phyloP scores from a whole-genome alignment of 2,888 invertebrate species.

The Watsonalla binaria region DNA sequence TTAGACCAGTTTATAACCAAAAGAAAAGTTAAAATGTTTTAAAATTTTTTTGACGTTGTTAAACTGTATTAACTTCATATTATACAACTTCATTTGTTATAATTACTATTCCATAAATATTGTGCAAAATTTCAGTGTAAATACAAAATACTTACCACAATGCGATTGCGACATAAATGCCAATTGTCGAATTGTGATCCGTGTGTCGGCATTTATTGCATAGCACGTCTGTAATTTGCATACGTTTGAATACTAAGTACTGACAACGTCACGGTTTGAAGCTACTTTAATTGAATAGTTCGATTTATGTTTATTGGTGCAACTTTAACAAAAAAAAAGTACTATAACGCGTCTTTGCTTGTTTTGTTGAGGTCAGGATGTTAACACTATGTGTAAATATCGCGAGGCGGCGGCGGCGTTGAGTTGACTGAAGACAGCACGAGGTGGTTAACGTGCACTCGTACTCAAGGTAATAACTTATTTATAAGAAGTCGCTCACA shows the following conservation, averaged over 20 bases:
- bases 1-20: too few species aligned
- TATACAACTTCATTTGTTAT: background rate
- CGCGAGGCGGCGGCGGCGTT: slow-evolving; percentile 11
- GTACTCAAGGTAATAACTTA: slow-evolving; percentile 49
- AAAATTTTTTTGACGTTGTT: too few species aligned
- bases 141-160: slow-evolving; percentile 34
- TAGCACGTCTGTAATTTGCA: slow-evolving; percentile 77
- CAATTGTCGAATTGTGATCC: slow-evolving; percentile 77
- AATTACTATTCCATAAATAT: background rate
- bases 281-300: slow-evolving; percentile 75
- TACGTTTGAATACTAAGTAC: slow-evolving; percentile 77
- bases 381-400: slow-evolving; percentile 4
- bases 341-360: background rate
- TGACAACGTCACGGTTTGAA: slow-evolving; percentile 63
- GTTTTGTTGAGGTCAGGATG: background rate
- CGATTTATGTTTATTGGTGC: slow-evolving; percentile 64
- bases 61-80: too few species aligned
- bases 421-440: slow-evolving; percentile 22
- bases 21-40: too few species aligned
- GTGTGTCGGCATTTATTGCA: slow-evolving; percentile 77
- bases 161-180: slow-evolving; percentile 67
- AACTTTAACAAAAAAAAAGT: slow-evolving; percentile 27
- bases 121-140: slow-evolving; percentile 1
- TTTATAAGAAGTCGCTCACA: slow-evolving; percentile 49
- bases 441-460: slow-evolving; percentile 32